A percentile compares a stretch with the other conserved stretches of the same genome.
Conservation (phyloP, 2,113 vertebrate genomes). For the Cyphomyrus discorhynchus region DNA sequence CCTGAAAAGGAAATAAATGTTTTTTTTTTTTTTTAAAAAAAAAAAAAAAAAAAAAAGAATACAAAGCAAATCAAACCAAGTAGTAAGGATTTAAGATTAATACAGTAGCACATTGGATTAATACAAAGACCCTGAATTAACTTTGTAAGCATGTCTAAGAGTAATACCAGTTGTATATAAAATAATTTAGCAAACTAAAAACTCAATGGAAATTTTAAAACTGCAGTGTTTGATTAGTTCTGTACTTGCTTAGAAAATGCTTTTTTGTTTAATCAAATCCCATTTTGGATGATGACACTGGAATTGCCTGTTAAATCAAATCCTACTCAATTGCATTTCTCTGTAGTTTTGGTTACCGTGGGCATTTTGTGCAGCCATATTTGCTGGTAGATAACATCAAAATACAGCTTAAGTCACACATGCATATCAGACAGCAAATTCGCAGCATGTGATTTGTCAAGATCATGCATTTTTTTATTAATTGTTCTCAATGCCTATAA, state of each 20-base stretch:
- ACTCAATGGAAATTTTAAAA: constrained; percentile 43
- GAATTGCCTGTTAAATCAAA: constrained; percentile 32
- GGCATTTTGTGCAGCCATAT: constrained; percentile 61
- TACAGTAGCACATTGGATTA: constrained; percentile 81
- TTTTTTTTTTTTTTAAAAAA: constrained; percentile 14
- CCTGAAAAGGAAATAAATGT: constrained; percentile 62
- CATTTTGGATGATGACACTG: constrained; percentile 19
- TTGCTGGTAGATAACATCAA: constrained; percentile 62
- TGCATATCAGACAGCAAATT: constrained; percentile 52
- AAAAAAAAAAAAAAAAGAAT: constrained; percentile 47
- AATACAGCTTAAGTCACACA: constrained; percentile 56
- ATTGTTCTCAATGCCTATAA: constrained; percentile 31
- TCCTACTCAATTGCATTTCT: constrained; percentile 54
- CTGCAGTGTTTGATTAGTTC: constrained; percentile 66
- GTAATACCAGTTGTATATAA: constrained; percentile 60
- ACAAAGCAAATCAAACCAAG: constrained; percentile 60
- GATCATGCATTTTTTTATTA: constrained; percentile 46
- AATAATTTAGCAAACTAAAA: constrained; percentile 54
- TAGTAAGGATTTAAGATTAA: constrained; percentile 52
- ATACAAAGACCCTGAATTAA: constrained; percentile 83
- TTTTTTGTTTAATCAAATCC: constrained; percentile 24
- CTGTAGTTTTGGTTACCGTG: constrained; percentile 41
- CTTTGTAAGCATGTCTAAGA: constrained; percentile 57
- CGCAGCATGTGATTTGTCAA: constrained; percentile 51
- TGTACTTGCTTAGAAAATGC: constrained; percentile 43